Evolutionary conservation across 2,113 vertebrate species (phyloP), one percentile per base, ranked within the genome.

Genomic region (Piprites chloris): DNA sequence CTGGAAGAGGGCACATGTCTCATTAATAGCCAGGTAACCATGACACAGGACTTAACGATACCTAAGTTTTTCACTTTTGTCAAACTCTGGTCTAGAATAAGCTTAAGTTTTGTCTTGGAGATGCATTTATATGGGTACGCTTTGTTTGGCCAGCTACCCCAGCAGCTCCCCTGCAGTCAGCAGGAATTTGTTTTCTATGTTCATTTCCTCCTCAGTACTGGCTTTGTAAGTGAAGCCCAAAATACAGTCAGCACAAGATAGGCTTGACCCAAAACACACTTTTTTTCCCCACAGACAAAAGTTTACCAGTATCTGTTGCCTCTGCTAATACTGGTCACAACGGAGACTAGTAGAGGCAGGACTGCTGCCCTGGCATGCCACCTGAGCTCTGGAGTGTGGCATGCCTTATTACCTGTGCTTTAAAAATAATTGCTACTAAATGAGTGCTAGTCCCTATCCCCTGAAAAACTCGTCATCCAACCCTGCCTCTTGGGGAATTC

Each of bases 351-450:
- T 2, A 62, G 21, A 9, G 9, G 22, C 74, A 69, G 42, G 13
- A 62, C 5, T 2, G 4, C 61, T 87, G 61, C 27, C 23, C 7
- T 7, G 1, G 62, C 32, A n/a, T 0, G 8, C 12, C 2, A 5
- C 44, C 18, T 2, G 9, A 61, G 23, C 16, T 26, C 1, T 0
- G 15, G 3, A 75, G 12, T 2, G 0, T 19, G 12, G 49, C 35
- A 50, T 13, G 41, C 20, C 15, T 67, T 1, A 3, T 30, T 24
- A 53, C 3, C 17, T 9, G 9, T 41, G 20, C 68, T 94, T 86
- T 83, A 77, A 80, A 90, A 72, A 47, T 17, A 3, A n/a, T 37
- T 83, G 33, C 12, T 86, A 56, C 80, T 41, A 68, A 59, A 56
- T 5, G 12, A 85, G 5, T 28, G 33, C 9, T 81, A 26, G 4